Base-by-base conservation (phyloP, 2,888 invertebrate genomes). In the Aradus depressus region DNA sequence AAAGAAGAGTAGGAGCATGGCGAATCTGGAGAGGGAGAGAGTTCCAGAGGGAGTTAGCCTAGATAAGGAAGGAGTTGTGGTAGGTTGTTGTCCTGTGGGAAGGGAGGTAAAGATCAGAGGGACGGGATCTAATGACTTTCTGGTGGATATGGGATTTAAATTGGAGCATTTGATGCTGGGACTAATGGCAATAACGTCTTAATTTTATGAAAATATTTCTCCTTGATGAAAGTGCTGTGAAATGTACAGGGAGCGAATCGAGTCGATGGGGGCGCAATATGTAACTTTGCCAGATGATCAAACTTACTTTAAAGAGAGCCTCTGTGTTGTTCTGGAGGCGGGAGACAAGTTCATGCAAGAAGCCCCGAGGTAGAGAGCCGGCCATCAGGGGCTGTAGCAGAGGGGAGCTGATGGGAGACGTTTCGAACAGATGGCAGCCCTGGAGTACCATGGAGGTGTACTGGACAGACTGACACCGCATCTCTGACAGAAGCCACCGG, bases 331-430 rank as follows among this genome's bases (percentile, higher is more conserved):
- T 67, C 60, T 80, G 76, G 8, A 78, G 78, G 49, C 77, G 74
- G 12, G 73, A 70, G 14, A 84, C 70, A 8, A 84, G 69, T 56
- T 73, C 72, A 3, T 80, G 78, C 19, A 88, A 70, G 60, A 87
- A 81, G 1, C 84, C 85, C 28, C 80, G 72, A 0, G 87, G 87
- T 19, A 87, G 70, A 44, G 75, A 79, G 59, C 83, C 81, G 41
- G 76, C 74, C 34, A 86, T 66, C 45, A 87, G 71, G 50, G 81
- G 82, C 5, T 77, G 73, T 23, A 86, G 70, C 18, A 88, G 68
- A 0, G 81, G 76, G 0, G 84, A 81, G 6, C 63, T 58, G 53
- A 75, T 71, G 50, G 70, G 67, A 55, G 70, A 69, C 59, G 70
- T 32, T 58, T 55, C 60, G 58, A 58, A 56, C 12, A 57, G 39